Base-by-base conservation (phyloP, 2,797 vertebrate species). In the Bothrops alternatus region DNA sequence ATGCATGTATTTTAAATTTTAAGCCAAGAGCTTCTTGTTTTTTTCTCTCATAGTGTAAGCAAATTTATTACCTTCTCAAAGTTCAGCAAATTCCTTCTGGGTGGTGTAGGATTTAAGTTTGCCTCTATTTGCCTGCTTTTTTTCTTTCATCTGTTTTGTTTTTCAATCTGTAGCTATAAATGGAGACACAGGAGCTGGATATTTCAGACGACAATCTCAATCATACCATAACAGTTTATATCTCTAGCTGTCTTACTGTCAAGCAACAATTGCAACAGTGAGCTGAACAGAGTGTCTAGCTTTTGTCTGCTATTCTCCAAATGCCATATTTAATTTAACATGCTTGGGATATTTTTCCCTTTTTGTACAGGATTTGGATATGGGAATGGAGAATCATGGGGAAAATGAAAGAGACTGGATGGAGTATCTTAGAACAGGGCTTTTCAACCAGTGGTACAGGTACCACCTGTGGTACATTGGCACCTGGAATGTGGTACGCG, bases 251-350 rank as follows among this genome's bases (percentile, higher is more conserved):
- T 69, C 37, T 87, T 65, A 5, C 1, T 87, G 20, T 91, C 89
- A 86, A 37, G 1, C 53, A 2, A 4, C 94, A 55, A 23, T 86
- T 0, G 90, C 92, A 95, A 53, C 53, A 87, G 0, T 2, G 56
- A 89, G 56, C 88, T 94, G n/a, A 91, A 42, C 32, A 89, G 73
- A 90, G 73, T 53, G 63, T 65, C 11, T 32, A 47, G 55, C 32
- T 90, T 82, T 89, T 94, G 6, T 7, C 55, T 91, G 47, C 87
- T 90, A 89, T 61, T 1, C 87, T 20, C 63, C 90, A 73, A 93
- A 88, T 63, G 90, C 55, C 65, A 56, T 91, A 12, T 85, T 82
- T 88, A 42, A 87, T 93, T 82, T 88, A 82, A 32, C 61, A 28
- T 88, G 65, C 42, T 47, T 25, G 55, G 61, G 56, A 57, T 82